Evolutionary conservation across 2,797 vertebrate species (phyloP).

Genomic region (Mormyrops boulengeri): DNA sequence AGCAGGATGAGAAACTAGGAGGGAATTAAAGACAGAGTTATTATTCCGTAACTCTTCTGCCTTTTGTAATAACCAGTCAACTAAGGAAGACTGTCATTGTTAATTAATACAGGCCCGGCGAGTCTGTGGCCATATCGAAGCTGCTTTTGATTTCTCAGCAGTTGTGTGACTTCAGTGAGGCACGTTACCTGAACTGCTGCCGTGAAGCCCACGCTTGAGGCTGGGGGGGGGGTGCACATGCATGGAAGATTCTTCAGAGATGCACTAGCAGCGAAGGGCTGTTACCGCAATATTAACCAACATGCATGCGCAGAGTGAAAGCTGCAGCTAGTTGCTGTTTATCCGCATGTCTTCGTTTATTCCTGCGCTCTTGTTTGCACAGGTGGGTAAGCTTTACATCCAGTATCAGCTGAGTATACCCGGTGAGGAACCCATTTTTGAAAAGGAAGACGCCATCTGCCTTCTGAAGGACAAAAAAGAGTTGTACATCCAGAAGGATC

Average conservation of each 20-base stretch:
- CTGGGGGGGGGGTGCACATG: not conserved
- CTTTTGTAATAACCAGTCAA: not conserved
- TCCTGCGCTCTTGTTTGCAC: constrained; percentile 18
- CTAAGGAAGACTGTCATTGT: not conserved
- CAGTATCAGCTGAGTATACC: constrained; percentile 55
- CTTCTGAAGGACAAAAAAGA: constrained; percentile 61
- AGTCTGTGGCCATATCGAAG: not conserved
- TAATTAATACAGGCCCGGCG: not conserved
- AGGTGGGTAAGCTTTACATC: constrained; percentile 69
- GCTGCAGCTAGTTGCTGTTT: not conserved
- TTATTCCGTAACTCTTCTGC: not conserved
- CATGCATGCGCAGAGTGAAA: not conserved
- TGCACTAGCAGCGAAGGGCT: not conserved
- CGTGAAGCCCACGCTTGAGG: not conserved
- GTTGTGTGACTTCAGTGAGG: not conserved
- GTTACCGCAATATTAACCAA: not conserved
- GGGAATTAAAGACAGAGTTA: not conserved
- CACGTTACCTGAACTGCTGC: not conserved
- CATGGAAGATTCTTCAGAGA: not conserved
- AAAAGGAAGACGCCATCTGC: constrained; percentile 60
- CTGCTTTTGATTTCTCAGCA: not conserved
- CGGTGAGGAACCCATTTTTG: constrained; percentile 35
- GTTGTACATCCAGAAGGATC: constrained; percentile 67
- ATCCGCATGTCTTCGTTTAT: not conserved
- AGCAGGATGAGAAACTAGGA: not conserved